Evolutionary conservation across 2,888 invertebrate species (phyloP).

Genomic region (Limnephilus rhombicus): DNA sequence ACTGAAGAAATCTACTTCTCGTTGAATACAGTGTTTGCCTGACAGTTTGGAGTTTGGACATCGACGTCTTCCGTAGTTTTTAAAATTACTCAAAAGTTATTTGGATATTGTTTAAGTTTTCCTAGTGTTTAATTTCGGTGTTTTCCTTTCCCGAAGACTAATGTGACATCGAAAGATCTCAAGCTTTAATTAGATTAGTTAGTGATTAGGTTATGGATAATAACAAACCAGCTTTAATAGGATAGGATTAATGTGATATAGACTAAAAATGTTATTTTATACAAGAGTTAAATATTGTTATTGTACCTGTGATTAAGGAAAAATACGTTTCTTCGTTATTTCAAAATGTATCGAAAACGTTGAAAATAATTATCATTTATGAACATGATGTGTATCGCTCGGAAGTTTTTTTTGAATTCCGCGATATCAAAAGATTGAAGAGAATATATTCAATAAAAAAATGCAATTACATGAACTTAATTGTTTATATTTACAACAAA

Average conservation of each 20-base stretch:
- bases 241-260: constrained; percentile 70
- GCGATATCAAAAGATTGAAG: constrained; percentile 44
- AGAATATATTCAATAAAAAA: constrained; percentile 56
- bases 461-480: constrained; percentile 41
- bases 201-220: constrained; percentile 65
- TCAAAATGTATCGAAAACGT: constrained; percentile 42
- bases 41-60: constrained; percentile 25
- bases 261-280: constrained; percentile 59
- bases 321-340: constrained; percentile 49
- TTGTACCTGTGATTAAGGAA: constrained; percentile 63
- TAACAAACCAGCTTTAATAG: constrained; percentile 69
- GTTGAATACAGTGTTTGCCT: constrained; percentile 45
- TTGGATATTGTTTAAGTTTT: constrained; percentile 34
- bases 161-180: constrained; percentile 64
- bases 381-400: constrained; percentile 37
- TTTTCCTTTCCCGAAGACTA: constrained; percentile 37
- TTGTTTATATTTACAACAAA: constrained; percentile 47
- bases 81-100: constrained; percentile 21
- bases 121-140: constrained; percentile 42
- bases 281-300: constrained; percentile 55
- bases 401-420: constrained; percentile 51
- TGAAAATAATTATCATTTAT: constrained; percentile 35
- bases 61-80: constrained; percentile 70
- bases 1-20: constrained; percentile 47
- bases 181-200: constrained; percentile 67